These are phyloP conservation scores for Porites australiensis DNA, from an alignment of 64 coral and sea anemone genomes.

Conservation along the genomic window DNA sequence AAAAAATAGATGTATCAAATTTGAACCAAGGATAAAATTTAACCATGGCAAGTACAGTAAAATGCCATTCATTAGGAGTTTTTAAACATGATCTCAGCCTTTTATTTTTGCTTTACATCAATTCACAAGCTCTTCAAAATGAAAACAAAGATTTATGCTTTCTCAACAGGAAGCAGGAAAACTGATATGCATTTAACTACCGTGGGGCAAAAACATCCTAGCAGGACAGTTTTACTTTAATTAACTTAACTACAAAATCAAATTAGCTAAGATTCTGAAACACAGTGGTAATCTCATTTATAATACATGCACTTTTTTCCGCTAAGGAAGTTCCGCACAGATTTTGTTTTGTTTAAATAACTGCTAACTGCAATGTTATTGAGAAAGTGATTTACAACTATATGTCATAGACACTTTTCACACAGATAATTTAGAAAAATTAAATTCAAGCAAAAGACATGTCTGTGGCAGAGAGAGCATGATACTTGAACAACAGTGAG, in stretches of 20 bases:
- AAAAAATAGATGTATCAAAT: too few relatives aligned
- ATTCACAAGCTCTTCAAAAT: not conserved
- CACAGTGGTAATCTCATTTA: not conserved
- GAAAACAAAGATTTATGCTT: not conserved
- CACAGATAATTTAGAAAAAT: too few relatives aligned
- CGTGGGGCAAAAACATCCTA: not conserved
- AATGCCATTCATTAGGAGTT: too few relatives aligned
- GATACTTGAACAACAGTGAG: not conserved
- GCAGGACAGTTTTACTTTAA: not conserved
- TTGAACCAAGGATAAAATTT: too few relatives aligned
- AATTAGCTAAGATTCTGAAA: not conserved
- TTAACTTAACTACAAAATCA: not conserved
- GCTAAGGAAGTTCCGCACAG: too few relatives aligned
- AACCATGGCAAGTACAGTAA: too few relatives aligned
- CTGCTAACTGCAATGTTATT: too few relatives aligned
- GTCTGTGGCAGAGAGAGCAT: not conserved
- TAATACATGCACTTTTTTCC: not conserved
- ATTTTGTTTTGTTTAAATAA: too few relatives aligned
- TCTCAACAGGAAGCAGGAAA: not conserved
- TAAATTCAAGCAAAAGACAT: too few relatives aligned
- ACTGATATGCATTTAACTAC: not conserved
- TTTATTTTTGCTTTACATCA: not conserved
- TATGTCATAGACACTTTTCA: too few relatives aligned
- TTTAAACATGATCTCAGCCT: not conserved
- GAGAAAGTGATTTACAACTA: too few relatives aligned